Conservation (phyloP, 2,888 invertebrate genomes). For the Agonopterix subpropinquella region DNA sequence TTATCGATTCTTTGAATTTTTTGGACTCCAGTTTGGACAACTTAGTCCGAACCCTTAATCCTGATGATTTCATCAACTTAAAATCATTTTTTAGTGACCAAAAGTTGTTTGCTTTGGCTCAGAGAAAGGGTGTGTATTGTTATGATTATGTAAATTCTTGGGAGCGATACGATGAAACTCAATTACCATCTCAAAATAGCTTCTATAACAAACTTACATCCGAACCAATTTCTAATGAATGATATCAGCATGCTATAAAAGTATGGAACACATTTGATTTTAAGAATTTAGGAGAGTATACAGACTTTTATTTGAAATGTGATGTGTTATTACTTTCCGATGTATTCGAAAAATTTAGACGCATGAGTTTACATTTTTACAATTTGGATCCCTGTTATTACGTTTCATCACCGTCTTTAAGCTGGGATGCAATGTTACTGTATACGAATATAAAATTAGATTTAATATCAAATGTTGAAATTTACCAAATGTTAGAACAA, state of each 20-base stretch:
- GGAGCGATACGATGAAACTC: conserved; percentile 4
- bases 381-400: conserved; percentile 7
- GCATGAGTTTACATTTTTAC: conserved; percentile 3
- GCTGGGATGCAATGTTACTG: conserved; percentile 11
- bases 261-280: conserved; percentile 6
- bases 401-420: conserved; percentile 4
- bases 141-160: conserved; percentile 10
- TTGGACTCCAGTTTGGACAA: conserved; percentile 10
- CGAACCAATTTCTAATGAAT: neutral
- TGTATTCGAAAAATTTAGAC: conserved; percentile 10
- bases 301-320: conserved; percentile 9
- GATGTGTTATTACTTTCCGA: conserved; percentile 8
- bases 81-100: conserved; percentile 1
- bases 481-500: neutral
- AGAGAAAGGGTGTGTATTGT: conserved; percentile 7
- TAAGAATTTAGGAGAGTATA: conserved; percentile 8
- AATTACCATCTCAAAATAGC: conserved; percentile 1
- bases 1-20: no score
- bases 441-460: conserved; percentile 5
- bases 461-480: neutral
- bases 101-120: conserved; percentile 3
- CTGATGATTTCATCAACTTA: conserved; percentile 3
- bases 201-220: neutral
- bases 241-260: neutral
- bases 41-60: conserved; percentile 4